These are phyloP conservation scores for Drosophila algonquin DNA, from an alignment of 2,888 invertebrate species.

Conservation along the genomic window DNA sequence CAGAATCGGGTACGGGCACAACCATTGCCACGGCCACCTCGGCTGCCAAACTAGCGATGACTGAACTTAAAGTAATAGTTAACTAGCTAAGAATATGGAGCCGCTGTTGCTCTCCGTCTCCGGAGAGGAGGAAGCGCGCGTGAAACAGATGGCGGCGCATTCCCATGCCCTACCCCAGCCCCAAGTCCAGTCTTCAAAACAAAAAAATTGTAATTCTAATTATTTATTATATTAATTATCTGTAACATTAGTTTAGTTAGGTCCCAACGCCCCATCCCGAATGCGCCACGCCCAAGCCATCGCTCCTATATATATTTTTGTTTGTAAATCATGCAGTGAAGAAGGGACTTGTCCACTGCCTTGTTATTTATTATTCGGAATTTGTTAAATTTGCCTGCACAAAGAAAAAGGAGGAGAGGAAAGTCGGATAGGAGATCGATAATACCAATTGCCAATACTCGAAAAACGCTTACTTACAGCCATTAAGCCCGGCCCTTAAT, in stretches of 20 bases:
- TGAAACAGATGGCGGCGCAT: not conserved
- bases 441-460: conserved; percentile 27
- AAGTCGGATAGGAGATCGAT: conserved; percentile 18
- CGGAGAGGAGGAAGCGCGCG: not conserved
- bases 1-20: conserved; percentile 1
- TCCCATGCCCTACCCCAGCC: not conserved
- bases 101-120: conserved; percentile 4
- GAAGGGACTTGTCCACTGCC: conserved; percentile 35
- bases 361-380: conserved; percentile 65
- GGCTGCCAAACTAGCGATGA: conserved; percentile 53
- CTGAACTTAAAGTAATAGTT: conserved; percentile 73
- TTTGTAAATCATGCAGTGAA: conserved; percentile 2
- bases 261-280: not conserved
- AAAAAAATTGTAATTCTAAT: not conserved
- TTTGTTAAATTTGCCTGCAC: conserved; percentile 53
- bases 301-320: not conserved
- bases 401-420: conserved; percentile 12
- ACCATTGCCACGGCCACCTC: conserved; percentile 17
- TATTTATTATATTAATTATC: not conserved
- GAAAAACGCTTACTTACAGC: conserved; percentile 17
- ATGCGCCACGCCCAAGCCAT: conserved; percentile 2
- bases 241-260: not conserved
- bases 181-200: not conserved
- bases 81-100: conserved; percentile 46
- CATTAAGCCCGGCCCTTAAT: not conserved